Conservation (phyloP, 1,140 invertebrate genomes). For the Drosophila funebris region DNA sequence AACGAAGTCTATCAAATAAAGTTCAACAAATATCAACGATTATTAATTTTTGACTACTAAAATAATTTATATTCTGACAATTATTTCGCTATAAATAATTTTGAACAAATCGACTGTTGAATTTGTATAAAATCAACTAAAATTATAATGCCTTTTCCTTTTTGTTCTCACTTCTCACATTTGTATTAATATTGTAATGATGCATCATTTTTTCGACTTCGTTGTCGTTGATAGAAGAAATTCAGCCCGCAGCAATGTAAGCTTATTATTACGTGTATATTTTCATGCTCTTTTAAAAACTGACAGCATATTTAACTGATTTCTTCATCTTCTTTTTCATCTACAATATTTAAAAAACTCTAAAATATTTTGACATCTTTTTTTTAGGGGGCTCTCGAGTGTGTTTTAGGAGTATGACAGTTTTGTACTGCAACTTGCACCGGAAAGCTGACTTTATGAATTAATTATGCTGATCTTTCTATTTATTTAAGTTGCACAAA, state of each 20-base stretch:
- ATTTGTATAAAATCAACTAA: not conserved
- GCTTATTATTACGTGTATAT: not conserved
- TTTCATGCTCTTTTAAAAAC: not conserved
- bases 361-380: not conserved
- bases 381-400: not conserved
- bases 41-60: no score
- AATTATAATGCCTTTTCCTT: not conserved
- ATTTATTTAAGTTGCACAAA: no score
- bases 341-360: no score
- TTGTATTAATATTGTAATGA: not conserved
- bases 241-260: not conserved
- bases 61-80: no score
- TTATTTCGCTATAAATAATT: no score
- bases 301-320: not conserved
- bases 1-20: no score
- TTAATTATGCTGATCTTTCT: not conserved
- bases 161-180: not conserved
- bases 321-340: no score
- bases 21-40: no score
- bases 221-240: not conserved
- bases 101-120: no score
- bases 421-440: not conserved
- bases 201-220: not conserved
- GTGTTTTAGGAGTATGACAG: not conserved
- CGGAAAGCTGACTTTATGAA: not conserved